Conservation (phyloP, 2,797 vertebrate genomes). For the Melanotaenia parkinsoni region DNA sequence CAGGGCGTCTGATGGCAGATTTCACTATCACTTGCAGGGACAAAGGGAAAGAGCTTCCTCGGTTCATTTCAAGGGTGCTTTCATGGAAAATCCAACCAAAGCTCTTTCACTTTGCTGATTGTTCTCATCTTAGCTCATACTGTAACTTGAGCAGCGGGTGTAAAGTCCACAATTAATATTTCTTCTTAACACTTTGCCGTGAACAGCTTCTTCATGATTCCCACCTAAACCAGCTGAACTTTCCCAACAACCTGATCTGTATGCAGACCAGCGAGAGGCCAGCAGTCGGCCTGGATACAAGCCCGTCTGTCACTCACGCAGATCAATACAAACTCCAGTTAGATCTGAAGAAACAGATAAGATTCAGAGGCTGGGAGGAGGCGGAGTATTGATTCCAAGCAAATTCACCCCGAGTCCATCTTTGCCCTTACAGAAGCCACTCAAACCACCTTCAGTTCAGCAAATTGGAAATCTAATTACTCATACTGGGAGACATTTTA, state of each 20-base stretch:
- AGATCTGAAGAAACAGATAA: slow-evolving; percentile 69
- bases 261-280: slow-evolving; percentile 33
- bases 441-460: slow-evolving; percentile 43
- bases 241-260: slow-evolving; percentile 51
- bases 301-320: slow-evolving; percentile 46
- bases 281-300: background rate
- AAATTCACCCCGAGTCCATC: slow-evolving; percentile 37
- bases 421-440: slow-evolving; percentile 46
- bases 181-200: background rate
- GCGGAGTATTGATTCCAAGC: slow-evolving; percentile 55
- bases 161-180: slow-evolving; percentile 13
- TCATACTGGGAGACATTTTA: slow-evolving; percentile 27
- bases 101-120: background rate
- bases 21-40: slow-evolving; percentile 20
- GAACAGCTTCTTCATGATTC: background rate
- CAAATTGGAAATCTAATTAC: slow-evolving; percentile 54
- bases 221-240: slow-evolving; percentile 22
- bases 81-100: slow-evolving; percentile 40
- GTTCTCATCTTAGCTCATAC: slow-evolving; percentile 4
- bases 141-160: background rate
- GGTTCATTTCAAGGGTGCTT: slow-evolving; percentile 17
- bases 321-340: slow-evolving; percentile 61
- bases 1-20: slow-evolving; percentile 24
- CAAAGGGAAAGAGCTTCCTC: slow-evolving; percentile 43
- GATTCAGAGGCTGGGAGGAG: slow-evolving; percentile 36